phyloP scores from a whole-genome alignment of 2,888 invertebrate genomes.

The Cheilosia pagana region DNA sequence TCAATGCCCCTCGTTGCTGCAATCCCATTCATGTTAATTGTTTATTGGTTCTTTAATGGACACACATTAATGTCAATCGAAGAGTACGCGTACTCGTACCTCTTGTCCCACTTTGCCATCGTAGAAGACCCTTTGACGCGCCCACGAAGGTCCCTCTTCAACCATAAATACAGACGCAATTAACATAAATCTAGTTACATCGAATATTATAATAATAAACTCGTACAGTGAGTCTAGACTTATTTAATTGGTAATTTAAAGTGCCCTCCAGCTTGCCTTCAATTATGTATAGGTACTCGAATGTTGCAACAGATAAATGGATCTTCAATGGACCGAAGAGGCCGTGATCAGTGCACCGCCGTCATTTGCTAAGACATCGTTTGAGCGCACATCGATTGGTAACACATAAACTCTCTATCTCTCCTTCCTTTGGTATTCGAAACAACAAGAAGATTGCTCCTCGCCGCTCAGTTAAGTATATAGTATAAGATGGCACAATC shows the following conservation, averaged over 20 bases:
- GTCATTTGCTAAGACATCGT: conserved; percentile 63
- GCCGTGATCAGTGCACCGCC: conserved; percentile 43
- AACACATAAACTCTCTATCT: neutral
- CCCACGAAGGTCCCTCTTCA: conserved; percentile 8
- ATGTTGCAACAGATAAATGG: conserved; percentile 35
- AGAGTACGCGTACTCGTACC: neutral
- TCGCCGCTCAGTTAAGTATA: conserved; percentile 12
- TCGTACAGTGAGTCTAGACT: conserved; percentile 64
- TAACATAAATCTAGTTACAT: conserved; percentile 50
- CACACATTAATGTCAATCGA: conserved; percentile 25
- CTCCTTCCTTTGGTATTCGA: neutral
- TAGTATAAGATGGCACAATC: conserved; percentile 33
- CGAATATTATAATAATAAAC: conserved; percentile 55
- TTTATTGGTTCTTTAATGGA: conserved; percentile 2
- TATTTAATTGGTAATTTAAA: conserved; percentile 61
- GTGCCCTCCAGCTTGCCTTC: conserved; percentile 41
- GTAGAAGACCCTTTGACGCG: neutral
- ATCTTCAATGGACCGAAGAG: conserved; percentile 51
- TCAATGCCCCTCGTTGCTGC: neutral
- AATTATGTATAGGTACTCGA: conserved; percentile 30
- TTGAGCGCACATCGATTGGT: conserved; percentile 38
- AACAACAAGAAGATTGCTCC: conserved; percentile 26
- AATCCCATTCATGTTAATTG: conserved; percentile 45
- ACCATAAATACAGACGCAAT: conserved; percentile 47
- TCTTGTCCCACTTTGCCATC: neutral